A percentile compares a stretch with the other conserved stretches of the same genome.
Evolutionary conservation across 2,888 invertebrate species (phyloP).

Genomic region (Drosophila kambysellisi): DNA sequence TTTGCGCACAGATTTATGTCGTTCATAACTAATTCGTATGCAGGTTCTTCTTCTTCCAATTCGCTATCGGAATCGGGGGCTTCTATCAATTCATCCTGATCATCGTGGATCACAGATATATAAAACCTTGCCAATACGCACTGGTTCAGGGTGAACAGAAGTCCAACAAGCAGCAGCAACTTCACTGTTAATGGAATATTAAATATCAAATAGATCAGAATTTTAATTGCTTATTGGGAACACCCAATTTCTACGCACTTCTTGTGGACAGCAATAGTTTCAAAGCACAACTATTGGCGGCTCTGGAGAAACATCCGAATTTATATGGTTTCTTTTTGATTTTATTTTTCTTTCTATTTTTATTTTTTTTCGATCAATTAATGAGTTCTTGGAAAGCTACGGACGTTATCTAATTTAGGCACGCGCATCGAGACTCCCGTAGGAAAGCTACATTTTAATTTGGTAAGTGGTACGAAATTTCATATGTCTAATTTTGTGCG

Average conservation of each 20-base stretch:
- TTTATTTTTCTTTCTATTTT: constrained; percentile 26
- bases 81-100: constrained; percentile 26
- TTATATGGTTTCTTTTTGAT: constrained; percentile 53
- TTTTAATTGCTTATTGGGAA: background rate
- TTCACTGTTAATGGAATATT: constrained; percentile 31
- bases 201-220: background rate
- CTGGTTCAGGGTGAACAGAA: constrained; percentile 33
- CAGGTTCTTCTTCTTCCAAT: background rate
- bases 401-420: constrained; percentile 53
- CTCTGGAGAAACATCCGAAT: constrained; percentile 22
- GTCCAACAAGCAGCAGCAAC: constrained; percentile 24
- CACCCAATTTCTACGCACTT: constrained; percentile 39
- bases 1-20: constrained; percentile 57
- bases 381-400: constrained; percentile 53
- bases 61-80: constrained; percentile 39
- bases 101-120: background rate
- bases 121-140: background rate
- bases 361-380: constrained; percentile 27
- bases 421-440: constrained; percentile 44
- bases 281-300: constrained; percentile 37
- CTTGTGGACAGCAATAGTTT: constrained; percentile 30
- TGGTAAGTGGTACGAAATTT: constrained; percentile 21
- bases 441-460: constrained; percentile 63
- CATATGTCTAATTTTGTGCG: constrained; percentile 9
- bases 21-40: constrained; percentile 16